Base-by-base conservation (phyloP, 2,797 vertebrate species). In the Margarornis squamiger region DNA sequence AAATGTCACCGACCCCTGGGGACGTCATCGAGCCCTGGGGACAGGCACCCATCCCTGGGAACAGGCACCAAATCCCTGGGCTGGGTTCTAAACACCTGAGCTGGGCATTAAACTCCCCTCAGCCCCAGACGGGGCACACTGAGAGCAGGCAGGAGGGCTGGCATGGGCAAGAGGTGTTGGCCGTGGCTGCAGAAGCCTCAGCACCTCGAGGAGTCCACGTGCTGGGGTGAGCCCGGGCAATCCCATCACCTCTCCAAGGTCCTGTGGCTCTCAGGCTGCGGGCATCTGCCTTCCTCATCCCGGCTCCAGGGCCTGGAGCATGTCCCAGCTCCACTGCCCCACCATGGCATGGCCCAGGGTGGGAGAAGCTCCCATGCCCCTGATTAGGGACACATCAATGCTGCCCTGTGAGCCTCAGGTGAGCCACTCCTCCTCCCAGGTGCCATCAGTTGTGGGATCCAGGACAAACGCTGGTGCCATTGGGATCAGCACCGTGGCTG, bases 261-360 rank as follows among this genome's bases (percentile, higher is more conserved):
- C 52, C n/a, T 34, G 43, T 2, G 1, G 24, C 7, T 68, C 14
- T 67, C 11, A 22, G 46, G 46, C 70, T 59, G 13, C 3, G 24
- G 38, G 7, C 21, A 13, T 15, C 54, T 30, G 68, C 65, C 43
- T 66, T 43, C 23, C 29, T 17, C 6, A 10, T 41, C 27, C 48
- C 41, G 15, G 17, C n/a, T 41, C 51, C 4, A 5, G 45, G 12
- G 3, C 22, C 62, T 2, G 6, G 55, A 49, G 45, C 59, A 15
- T 0, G 0, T 43, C 55, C 43, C 55, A 17, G 32, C 52, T 24
- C 49, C 4, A 2, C 61, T 63, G 49, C 27, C 48, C 0, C 0
- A 7, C 15, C 29, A 12, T 0, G 1, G 82, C 54, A 45, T 0
- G 7, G 58, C 34, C 51, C 43, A 27, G 71, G 21, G 12, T 17